These are phyloP conservation scores for Anorthoa munda DNA, from an alignment of 2,888 invertebrate species.

Conservation along the genomic window DNA sequence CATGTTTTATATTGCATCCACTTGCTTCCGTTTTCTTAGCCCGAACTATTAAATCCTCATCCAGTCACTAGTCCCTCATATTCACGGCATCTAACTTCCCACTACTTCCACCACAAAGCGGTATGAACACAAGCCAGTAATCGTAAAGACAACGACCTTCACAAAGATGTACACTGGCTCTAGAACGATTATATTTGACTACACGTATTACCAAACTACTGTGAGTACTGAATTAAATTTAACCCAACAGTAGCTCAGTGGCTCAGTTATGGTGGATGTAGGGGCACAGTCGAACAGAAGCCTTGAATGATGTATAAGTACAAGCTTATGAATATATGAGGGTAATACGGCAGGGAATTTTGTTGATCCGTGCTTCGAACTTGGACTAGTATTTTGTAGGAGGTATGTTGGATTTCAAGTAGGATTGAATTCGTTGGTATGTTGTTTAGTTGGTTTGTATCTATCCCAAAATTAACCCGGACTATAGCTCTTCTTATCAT, in stretches of 20 bases:
- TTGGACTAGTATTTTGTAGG: not conserved
- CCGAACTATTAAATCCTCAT: not conserved
- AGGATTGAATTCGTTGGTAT: not conserved
- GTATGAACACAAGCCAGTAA: slow-evolving; percentile 15
- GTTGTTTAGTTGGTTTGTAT: not conserved
- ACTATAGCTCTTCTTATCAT: no score
- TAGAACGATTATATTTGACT: slow-evolving; percentile 38
- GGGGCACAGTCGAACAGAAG: slow-evolving; percentile 75
- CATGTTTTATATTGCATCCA: no score
- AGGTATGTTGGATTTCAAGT: no score
- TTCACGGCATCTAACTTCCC: not conserved
- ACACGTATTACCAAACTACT: slow-evolving; percentile 61
- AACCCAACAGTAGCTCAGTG: slow-evolving; percentile 71
- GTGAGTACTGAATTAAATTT: slow-evolving; percentile 79
- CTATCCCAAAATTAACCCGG: not conserved
- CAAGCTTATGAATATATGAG: slow-evolving; percentile 67
- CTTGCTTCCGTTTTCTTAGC: not conserved
- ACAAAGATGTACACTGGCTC: slow-evolving; percentile 14
- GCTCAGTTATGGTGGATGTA: slow-evolving; percentile 75
- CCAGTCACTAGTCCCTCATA: no score
- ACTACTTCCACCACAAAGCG: not conserved
- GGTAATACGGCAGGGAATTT: slow-evolving; percentile 22
- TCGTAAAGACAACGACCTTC: slow-evolving; percentile 46
- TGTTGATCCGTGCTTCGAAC: not conserved
- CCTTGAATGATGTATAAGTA: slow-evolving; percentile 77